These are phyloP conservation scores for Seladonia tumulorum DNA, from an alignment of 2,888 invertebrate species.

Conservation along the genomic window DNA sequence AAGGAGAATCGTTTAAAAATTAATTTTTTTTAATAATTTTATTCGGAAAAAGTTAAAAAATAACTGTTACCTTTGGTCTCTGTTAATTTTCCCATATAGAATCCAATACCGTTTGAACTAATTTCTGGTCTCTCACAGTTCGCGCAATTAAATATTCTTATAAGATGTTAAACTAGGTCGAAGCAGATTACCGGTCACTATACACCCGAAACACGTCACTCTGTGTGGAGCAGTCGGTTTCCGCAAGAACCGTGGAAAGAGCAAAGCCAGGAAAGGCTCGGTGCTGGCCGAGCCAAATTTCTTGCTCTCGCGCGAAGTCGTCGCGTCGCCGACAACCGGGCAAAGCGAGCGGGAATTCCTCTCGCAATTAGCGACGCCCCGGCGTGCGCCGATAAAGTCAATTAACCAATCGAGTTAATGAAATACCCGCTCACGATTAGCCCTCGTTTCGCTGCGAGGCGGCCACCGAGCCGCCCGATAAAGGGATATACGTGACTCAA, in stretches of 20 bases:
- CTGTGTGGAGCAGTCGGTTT: background rate
- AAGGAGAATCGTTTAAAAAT: no score
- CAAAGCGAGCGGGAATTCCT: conserved; percentile 66
- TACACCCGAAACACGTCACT: background rate
- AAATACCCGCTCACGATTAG: conserved; percentile 70
- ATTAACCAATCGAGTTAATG: conserved; percentile 81
- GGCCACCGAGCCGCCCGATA: conserved; percentile 25
- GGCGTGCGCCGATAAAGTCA: conserved; percentile 76
- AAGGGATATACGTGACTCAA: conserved; percentile 54
- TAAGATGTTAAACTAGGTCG: background rate
- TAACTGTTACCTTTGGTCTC: no score
- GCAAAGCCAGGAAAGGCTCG: conserved; percentile 5
- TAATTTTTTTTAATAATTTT: no score
- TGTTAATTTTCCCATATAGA: no score
- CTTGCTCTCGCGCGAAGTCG: conserved; percentile 53
- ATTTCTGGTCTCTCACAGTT: no score
- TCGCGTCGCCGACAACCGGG: conserved; percentile 30
- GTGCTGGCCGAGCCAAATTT: conserved; percentile 59
- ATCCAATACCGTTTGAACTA: no score
- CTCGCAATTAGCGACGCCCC: conserved; percentile 64
- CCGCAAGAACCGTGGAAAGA: conserved; percentile 37
- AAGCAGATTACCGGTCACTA: background rate
- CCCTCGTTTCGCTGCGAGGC: conserved; percentile 51
- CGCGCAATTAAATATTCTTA: background rate
- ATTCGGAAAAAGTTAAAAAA: no score